Percentiles rank a stretch among this genome's conserved stretches.
Evolutionary conservation across 1,140 invertebrate species (phyloP).

Genomic region (Carposina sasakii): DNA sequence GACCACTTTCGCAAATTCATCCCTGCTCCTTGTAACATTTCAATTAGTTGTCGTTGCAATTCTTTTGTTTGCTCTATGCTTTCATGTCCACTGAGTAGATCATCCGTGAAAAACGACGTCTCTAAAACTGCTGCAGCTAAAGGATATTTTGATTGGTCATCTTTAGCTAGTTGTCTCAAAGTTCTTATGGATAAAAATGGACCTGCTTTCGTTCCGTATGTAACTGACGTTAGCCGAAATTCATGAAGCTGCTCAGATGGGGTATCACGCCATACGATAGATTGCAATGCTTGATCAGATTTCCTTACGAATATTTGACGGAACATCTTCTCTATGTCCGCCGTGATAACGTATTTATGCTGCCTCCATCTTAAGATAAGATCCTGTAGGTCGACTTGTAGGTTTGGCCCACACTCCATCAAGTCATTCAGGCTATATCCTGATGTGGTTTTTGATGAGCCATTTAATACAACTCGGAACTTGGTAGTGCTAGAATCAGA

Average conservation of each 20-base stretch:
- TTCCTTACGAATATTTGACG: constrained; percentile 26
- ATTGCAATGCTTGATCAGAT: constrained; percentile 30
- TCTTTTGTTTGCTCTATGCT: constrained; percentile 15
- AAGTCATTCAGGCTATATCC: constrained; percentile 33
- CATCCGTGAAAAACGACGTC: constrained; percentile 19
- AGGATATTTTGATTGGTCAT: constrained; percentile 23
- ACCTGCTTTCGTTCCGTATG: constrained; percentile 35
- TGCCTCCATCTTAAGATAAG: constrained; percentile 33
- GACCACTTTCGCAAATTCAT: constrained; percentile 34
- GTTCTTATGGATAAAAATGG: constrained; percentile 41
- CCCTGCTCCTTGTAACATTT: constrained; percentile 16
- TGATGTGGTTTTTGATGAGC: constrained; percentile 12
- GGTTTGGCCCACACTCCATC: constrained; percentile 31
- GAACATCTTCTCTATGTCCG: constrained; percentile 44
- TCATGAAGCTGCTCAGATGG: constrained; percentile 22
- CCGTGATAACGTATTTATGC: constrained; percentile 22
- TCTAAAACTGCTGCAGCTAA: constrained; percentile 5
- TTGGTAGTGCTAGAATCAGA: constrained; percentile 20
- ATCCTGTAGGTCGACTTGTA: constrained; percentile 33
- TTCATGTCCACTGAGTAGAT: constrained; percentile 12
- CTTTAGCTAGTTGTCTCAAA: constrained; percentile 39
- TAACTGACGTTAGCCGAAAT: constrained; percentile 40
- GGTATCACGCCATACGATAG: constrained; percentile 37
- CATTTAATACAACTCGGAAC: constrained; percentile 40
- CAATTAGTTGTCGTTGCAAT: constrained; percentile 28